These are phyloP conservation scores for Tupiocoris notatus DNA, from an alignment of 2,888 invertebrate species.

Conservation along the genomic window DNA sequence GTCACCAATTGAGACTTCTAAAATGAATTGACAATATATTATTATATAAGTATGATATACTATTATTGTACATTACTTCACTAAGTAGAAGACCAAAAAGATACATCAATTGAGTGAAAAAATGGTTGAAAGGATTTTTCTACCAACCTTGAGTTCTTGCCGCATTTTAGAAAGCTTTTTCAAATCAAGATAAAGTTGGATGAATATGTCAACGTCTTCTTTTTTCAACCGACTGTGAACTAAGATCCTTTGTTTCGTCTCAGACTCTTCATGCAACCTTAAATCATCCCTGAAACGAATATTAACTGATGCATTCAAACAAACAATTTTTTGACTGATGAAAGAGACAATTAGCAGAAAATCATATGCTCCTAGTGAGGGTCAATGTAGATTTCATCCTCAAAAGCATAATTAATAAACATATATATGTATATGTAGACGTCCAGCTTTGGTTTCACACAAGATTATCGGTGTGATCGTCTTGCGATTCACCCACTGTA, in stretches of 20 bases:
- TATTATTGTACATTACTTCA: too few species aligned
- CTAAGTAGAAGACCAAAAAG: too few species aligned
- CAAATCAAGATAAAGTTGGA: neutral
- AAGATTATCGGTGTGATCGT: too few species aligned
- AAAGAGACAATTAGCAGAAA: too few species aligned
- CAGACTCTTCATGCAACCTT: neutral
- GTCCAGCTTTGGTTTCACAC: too few species aligned
- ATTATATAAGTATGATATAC: neutral
- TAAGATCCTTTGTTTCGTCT: constrained; percentile 8
- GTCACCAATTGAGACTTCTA: neutral
- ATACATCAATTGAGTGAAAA: neutral
- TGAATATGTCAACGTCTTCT: neutral
- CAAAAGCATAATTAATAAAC: too few species aligned
- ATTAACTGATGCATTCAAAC: too few species aligned
- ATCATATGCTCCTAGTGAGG: too few species aligned
- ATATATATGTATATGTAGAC: too few species aligned
- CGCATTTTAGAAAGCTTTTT: neutral
- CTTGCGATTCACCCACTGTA: too few species aligned
- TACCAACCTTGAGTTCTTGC: neutral
- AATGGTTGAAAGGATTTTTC: neutral
- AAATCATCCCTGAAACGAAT: neutral
- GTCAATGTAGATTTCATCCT: too few species aligned
- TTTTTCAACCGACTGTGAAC: neutral
- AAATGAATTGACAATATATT: neutral
- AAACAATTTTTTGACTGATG: too few species aligned